Conservation (phyloP, 2,113 vertebrate genomes). For the Tursiops truncatus region DNA sequence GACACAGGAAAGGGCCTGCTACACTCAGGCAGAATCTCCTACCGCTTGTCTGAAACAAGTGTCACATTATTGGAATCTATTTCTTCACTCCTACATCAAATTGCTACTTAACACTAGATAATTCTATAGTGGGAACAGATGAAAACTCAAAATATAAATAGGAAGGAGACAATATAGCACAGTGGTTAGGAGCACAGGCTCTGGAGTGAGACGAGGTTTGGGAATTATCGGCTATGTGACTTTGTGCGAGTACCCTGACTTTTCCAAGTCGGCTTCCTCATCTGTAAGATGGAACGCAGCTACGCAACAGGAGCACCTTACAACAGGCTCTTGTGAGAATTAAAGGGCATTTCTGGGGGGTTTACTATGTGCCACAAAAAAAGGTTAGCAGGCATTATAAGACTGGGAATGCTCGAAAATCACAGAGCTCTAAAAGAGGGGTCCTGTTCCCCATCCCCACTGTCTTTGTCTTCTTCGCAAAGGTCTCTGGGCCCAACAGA, state of each 20-base stretch:
- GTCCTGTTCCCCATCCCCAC: neutral
- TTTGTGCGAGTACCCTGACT: neutral
- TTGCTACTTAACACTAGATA: neutral
- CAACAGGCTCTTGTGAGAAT: neutral
- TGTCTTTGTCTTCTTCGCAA: neutral
- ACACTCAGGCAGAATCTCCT: neutral
- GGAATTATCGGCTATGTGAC: neutral
- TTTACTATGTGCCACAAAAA: neutral
- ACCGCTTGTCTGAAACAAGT: neutral
- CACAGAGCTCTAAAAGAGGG: neutral
- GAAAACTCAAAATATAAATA: neutral
- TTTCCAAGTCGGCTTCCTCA: neutral
- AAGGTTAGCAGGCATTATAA: neutral
- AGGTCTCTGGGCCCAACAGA: neutral
- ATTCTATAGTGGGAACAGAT: neutral
- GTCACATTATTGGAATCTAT: neutral
- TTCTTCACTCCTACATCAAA: neutral
- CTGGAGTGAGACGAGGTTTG: neutral
- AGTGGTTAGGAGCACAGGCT: neutral
- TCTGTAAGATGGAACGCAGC: neutral
- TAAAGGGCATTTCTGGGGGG: neutral
- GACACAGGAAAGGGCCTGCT: neutral
- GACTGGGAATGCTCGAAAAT: neutral
- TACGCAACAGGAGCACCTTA: accelerated
- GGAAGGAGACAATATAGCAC: neutral